Percentiles rank a stretch among this genome's conserved stretches.
phyloP scores from a whole-genome alignment of 2,113 vertebrate genomes.

The Monopterus albus region DNA sequence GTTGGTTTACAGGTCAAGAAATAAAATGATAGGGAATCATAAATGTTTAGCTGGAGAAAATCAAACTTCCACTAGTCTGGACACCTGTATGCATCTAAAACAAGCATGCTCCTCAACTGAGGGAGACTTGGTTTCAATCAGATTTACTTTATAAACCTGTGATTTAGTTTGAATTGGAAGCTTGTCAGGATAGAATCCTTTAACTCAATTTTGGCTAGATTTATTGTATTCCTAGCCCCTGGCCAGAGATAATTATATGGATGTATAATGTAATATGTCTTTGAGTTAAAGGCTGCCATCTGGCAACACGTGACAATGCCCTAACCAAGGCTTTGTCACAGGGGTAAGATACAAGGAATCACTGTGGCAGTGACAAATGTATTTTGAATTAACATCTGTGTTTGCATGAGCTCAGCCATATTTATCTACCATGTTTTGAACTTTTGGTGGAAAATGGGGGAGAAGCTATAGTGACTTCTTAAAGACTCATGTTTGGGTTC shows the following conservation, averaged over 20 bases:
- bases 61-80: constrained; percentile 34
- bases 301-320: constrained; percentile 34
- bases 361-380: constrained; percentile 58
- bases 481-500: constrained; percentile 29
- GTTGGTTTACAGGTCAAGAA: constrained; percentile 62
- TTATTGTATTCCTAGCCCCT: constrained; percentile 48
- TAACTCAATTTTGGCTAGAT: constrained; percentile 54
- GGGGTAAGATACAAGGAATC: constrained; percentile 27
- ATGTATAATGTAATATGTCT: constrained; percentile 67
- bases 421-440: constrained; percentile 50
- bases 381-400: constrained; percentile 50
- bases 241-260: constrained; percentile 60
- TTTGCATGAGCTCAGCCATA: constrained; percentile 42
- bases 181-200: constrained; percentile 62
- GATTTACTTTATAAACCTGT: constrained; percentile 35
- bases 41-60: constrained; percentile 68
- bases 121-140: constrained; percentile 38
- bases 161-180: constrained; percentile 70
- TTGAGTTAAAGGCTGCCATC: constrained; percentile 67
- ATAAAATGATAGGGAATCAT: constrained; percentile 63
- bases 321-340: constrained; percentile 8
- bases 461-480: constrained; percentile 23
- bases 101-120: constrained; percentile 2
- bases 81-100: constrained; percentile 11
- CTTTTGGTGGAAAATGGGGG: constrained; percentile 1